Base-by-base conservation (phyloP, 2,797 vertebrate species). In the Chloroceryle inda region DNA sequence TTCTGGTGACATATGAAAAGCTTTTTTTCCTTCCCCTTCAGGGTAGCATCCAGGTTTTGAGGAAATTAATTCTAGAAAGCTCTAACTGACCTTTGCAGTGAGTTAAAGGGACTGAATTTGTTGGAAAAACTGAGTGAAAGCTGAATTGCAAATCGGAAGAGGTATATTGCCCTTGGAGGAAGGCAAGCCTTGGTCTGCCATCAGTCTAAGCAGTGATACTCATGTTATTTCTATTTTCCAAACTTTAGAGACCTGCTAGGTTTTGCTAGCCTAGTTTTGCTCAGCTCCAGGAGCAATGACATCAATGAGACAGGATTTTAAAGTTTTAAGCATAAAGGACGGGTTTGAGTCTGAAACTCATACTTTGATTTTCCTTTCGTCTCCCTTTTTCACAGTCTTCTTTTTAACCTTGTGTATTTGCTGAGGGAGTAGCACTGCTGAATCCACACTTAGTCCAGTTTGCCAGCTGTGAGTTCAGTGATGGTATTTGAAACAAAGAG, bases 81-180 rank as follows among this genome's bases (percentile, higher is more conserved):
- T 88, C 29, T 82, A 33, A 17, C 17, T 75, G 56, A 62, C 38
- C 8, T 64, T n/a, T 63, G 18, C 53, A 76, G 18, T n/a, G 59
- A 59, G 7, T 76, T 72, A 73, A 52, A 5, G 2, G 21, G 27
- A 7, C 49, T 24, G 33, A 44, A 64, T 78, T 71, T 85, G 35
- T 44, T 91, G 66, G n/a, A 15, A 73, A 52, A 94, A 77, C 27
- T 74, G 38, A 3, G 8, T 92, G 62, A 88, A 80, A 79, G 58
- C 45, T 75, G 40, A 77, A 47, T 6, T 88, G 64, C 42, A 58
- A 6, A 74, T 78, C 1, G 1, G 19, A 63, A 23, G 29, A 58
- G 23, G 45, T 13, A 3, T 80, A 21, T 42, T 89, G 38, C 42
- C 26, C 33, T 38, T 80, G 62, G 33, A 85, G 31, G 11, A 91